phyloP scores from a whole-genome alignment of 2,888 invertebrate species.

The Sesia apiformis region DNA sequence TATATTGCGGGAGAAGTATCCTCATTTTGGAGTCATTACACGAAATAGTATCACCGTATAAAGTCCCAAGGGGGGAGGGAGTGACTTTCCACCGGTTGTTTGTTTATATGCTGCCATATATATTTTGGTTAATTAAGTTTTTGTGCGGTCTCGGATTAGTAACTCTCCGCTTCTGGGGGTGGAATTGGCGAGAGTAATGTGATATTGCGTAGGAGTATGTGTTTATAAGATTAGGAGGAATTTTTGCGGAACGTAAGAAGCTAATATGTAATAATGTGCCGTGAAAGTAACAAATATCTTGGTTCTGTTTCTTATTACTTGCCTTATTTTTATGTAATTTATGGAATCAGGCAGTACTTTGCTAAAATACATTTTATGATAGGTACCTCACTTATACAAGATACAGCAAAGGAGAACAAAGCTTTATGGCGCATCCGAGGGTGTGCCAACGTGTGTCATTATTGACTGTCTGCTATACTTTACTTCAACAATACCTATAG shows the following conservation, averaged over 20 bases:
- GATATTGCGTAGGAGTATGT: conserved; percentile 17
- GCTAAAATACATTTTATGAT: no score
- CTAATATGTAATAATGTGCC: not conserved
- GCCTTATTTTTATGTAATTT: no score
- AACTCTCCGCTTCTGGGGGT: conserved; percentile 20
- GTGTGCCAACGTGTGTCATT: no score
- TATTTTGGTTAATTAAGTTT: conserved; percentile 73
- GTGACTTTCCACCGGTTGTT: conserved; percentile 51
- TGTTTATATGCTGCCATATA: conserved; percentile 63
- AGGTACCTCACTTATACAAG: no score
- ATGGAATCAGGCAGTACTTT: no score
- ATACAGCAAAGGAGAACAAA: no score
- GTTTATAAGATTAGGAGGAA: conserved; percentile 3
- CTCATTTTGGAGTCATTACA: conserved; percentile 74
- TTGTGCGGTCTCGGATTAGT: conserved; percentile 60
- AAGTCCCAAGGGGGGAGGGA: conserved; percentile 59
- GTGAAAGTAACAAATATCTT: not conserved
- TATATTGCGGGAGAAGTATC: conserved; percentile 58
- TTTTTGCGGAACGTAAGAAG: not conserved
- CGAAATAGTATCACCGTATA: conserved; percentile 71
- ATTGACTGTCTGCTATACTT: no score
- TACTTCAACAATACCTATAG: no score
- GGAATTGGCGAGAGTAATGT: conserved; percentile 34
- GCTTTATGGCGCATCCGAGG: no score
- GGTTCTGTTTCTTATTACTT: not conserved